These are phyloP conservation scores for Noctilio leporinus DNA, from an alignment of 2,113 vertebrate genomes.

Conservation along the genomic window DNA sequence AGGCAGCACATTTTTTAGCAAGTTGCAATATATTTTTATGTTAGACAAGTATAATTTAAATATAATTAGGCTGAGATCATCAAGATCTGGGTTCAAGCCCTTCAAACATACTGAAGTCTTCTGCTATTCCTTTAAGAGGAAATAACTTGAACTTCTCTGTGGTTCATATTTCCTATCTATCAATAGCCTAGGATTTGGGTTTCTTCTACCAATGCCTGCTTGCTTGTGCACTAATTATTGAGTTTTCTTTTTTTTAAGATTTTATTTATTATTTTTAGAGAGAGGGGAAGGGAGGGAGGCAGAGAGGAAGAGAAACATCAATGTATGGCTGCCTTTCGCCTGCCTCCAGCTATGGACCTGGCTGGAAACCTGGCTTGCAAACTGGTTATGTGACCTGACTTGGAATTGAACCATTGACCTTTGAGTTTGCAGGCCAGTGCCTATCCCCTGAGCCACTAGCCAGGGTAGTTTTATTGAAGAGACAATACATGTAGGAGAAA, in stretches of 20 bases:
- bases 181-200: not conserved
- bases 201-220: not conserved
- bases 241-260: too few species aligned
- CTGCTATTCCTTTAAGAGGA: not conserved
- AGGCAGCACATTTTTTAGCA: conserved; percentile 66
- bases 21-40: conserved; percentile 69
- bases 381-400: too few species aligned
- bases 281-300: too few species aligned
- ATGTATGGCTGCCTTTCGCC: too few species aligned
- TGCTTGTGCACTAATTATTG: not conserved
- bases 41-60: conserved; percentile 70
- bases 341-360: too few species aligned
- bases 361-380: too few species aligned
- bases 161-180: not conserved
- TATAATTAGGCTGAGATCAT: conserved; percentile 52
- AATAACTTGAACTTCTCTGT: not conserved
- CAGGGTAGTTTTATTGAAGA: not conserved
- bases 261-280: too few species aligned
- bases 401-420: too few species aligned
- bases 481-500: not conserved
- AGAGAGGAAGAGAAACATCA: too few species aligned
- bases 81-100: conserved; percentile 55
- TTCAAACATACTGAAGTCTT: not conserved
- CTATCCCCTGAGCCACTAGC: too few species aligned
- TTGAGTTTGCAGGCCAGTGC: too few species aligned